Base-by-base conservation (phyloP, 2,113 vertebrate species). In the Gallinago media region DNA sequence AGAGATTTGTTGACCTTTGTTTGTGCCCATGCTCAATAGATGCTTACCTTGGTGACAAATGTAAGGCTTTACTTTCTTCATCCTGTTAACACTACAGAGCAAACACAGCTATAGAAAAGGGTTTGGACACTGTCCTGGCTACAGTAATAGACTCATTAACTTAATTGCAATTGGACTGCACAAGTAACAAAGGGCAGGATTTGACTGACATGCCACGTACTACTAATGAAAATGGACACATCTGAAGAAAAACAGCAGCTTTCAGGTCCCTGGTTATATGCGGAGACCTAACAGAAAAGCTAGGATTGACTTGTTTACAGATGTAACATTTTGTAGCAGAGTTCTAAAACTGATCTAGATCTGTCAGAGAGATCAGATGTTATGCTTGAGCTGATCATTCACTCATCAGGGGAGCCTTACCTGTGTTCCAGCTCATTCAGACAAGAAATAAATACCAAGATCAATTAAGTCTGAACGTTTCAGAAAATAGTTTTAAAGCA, bases 171-270 rank as follows among this genome's bases (percentile, higher is more conserved):
- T 40, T 27, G 34, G 63, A 29, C 91, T 77, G 88, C 67, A 46
- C 46, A 59, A 85, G 68, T 90, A 76, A 92, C 83, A 86, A 95
- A 92, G 67, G 85, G 55, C 62, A 92, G 88, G 50, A 46, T 92
- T 93, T 76, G 85, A 82, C 78, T 93, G 79, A 70, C 25, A 2
- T 93, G 72, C 79, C 59, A 46, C 70, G 50, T 72, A 73, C 67
- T 70, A 34, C 59, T 88, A 77, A 88, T 81, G 91, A 81, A 89
- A 92, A 81, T 63, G 55, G 80, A 63, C 75, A 36, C 34, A 36
- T 90, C 6, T 91, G 91, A 91, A 84, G 67, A 77, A 95, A 94
- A 91, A 8, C 89, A 87, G 78, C 68, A 91, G 56, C 79, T 95
- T 96, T 95, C 63, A 52, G 79, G 34, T 88, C 46, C 29, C n/a